phyloP scores from a whole-genome alignment of 2,797 vertebrate species.

The Spinibarbus caldwelli region DNA sequence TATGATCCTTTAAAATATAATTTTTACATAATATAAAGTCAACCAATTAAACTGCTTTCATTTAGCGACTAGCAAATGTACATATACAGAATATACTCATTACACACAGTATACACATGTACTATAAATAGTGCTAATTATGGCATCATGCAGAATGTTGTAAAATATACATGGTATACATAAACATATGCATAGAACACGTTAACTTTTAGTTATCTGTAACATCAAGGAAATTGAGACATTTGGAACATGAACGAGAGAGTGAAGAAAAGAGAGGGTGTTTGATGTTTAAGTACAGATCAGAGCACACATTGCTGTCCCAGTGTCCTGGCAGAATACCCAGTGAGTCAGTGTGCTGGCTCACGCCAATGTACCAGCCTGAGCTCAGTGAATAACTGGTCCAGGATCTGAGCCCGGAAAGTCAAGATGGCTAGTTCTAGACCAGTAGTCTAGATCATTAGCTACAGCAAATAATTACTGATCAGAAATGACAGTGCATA shows the following conservation, averaged over 20 bases:
- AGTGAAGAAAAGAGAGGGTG: background rate
- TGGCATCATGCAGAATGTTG: background rate
- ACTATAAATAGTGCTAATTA: background rate
- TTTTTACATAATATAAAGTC: no score
- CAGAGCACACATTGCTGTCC: constrained; percentile 15
- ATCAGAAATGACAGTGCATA: background rate
- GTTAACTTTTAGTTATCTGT: background rate
- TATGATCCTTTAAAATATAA: background rate
- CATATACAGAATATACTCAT: background rate
- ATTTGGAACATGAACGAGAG: background rate
- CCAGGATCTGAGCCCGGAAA: background rate
- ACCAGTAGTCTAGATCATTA: background rate
- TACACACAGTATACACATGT: background rate
- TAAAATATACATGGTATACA: no score
- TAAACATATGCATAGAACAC: background rate
- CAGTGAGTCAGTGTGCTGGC: constrained; percentile 20
- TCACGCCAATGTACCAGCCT: background rate
- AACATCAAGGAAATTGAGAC: background rate
- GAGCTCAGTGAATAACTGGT: background rate
- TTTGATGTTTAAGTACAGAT: constrained; percentile 11
- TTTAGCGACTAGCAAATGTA: background rate
- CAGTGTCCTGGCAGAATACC: constrained; percentile 9
- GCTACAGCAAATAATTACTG: background rate
- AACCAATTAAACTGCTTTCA: background rate
- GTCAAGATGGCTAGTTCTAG: background rate